These are phyloP conservation scores for Rhizomys pruinosus DNA, from an alignment of 2,113 vertebrate genomes.

Conservation along the genomic window DNA sequence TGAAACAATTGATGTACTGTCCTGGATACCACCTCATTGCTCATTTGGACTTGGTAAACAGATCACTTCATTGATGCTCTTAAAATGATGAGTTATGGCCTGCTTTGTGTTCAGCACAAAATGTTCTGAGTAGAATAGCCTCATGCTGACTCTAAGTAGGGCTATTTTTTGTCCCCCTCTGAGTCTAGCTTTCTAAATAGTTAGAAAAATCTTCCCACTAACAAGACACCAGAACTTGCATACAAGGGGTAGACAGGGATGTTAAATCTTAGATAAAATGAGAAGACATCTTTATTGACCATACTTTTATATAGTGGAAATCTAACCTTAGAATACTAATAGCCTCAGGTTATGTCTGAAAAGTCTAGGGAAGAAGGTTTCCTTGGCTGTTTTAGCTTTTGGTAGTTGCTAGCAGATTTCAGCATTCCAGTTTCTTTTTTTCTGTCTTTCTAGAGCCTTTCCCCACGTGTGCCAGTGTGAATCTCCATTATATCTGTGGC, in stretches of 20 bases:
- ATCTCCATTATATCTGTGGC: not conserved
- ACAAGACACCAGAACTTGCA: not conserved
- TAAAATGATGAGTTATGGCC: slow-evolving; percentile 26
- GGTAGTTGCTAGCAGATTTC: not conserved
- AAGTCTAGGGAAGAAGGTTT: not conserved
- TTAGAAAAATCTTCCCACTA: not conserved
- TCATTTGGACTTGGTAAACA: slow-evolving; percentile 29
- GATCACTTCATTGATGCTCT: not conserved
- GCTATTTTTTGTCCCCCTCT: not conserved
- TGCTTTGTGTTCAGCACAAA: slow-evolving; percentile 54
- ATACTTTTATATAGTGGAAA: not conserved
- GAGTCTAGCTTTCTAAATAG: not conserved
- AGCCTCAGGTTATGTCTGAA: not conserved
- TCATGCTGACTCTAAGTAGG: not conserved
- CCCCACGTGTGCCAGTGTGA: not conserved
- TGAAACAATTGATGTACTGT: slow-evolving; percentile 31
- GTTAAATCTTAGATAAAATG: slow-evolving; percentile 22
- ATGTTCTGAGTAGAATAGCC: slow-evolving; percentile 40
- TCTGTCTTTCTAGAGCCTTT: not conserved
- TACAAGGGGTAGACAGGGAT: not conserved
- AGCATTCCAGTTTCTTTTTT: not conserved
- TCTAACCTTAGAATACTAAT: not conserved
- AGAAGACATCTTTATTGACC: not conserved
- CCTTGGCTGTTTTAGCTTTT: not conserved
- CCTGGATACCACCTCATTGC: not conserved